Evolutionary conservation across 2,888 invertebrate genomes (phyloP), one percentile per base, ranked within the genome.

Genomic region (Ophion slaviceki): DNA sequence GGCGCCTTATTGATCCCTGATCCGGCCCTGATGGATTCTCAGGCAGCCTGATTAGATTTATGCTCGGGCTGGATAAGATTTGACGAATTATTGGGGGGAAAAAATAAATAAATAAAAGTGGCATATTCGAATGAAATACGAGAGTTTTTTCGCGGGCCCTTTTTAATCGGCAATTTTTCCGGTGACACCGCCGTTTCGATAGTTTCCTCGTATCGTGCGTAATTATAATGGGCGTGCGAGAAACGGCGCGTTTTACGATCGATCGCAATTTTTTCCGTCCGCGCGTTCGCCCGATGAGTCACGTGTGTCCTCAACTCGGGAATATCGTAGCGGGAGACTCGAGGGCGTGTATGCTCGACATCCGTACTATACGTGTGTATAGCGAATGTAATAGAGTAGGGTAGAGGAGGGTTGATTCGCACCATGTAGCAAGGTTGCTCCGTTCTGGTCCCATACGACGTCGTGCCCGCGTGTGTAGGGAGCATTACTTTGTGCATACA

Each of bases 211-310:
- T 28, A 47, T 59, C 66, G 70, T 77, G 61, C 66, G 64, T 74
- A 53, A 72, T 81, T 78, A 68, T 79, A 85, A 82, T 75, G 64
- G 53, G 82, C 71, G 66, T 71, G 78, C 70, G 70, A 81, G 81
- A 85, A 78, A 68, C 74, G 74, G 68, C 85, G 77, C 84, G 89
- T 85, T 75, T 78, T 79, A 72, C 91, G 91, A 92, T 92, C 92
- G 92, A 93, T 92, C 91, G 92, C 90, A 91, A 92, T 92, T 91
- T 78, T 93, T 91, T 90, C 89, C 91, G 80, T 71, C 70, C 71
- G 74, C 47, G 64, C 76, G 14, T 47, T 53, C 77, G 32, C 72
- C 91, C 75, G 86, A 68, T 86, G 86, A 86, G 66, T 86, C 86
- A 86, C 81, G 75, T 62, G 80, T 84, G 82, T 84, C 82, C 84